phyloP scores from a whole-genome alignment of 2,113 vertebrate species.

The Echinops telfairi region DNA sequence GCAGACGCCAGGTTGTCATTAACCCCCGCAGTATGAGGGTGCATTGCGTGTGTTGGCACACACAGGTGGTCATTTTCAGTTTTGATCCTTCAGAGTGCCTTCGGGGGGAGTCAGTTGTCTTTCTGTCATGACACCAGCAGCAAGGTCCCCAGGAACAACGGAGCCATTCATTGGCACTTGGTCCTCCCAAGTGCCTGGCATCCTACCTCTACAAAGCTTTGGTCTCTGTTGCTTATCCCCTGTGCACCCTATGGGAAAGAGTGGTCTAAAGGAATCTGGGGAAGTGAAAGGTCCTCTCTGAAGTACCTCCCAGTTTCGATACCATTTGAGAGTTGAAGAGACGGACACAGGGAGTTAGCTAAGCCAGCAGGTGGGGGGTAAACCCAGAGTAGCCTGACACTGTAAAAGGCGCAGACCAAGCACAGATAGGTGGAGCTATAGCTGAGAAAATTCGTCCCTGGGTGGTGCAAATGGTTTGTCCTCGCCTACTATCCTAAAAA shows the following conservation, averaged over 20 bases:
- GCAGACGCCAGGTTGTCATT: constrained; percentile 28
- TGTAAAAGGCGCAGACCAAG: neutral
- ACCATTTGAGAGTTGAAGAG: neutral
- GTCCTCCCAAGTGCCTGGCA: neutral
- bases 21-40: neutral
- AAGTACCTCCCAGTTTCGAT: neutral
- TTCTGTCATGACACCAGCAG: neutral
- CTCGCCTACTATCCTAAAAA: neutral
- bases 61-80: neutral
- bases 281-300: neutral
- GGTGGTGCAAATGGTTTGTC: neutral
- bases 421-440: neutral
- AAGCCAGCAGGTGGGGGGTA: neutral
- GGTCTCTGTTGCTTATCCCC: too few relatives aligned
- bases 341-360: neutral
- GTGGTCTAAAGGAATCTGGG: neutral
- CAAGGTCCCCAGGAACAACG: neutral
- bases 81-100: neutral
- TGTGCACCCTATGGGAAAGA: neutral
- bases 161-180: rapidly evolving
- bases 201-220: neutral
- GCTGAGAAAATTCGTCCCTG: neutral
- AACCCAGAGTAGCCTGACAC: neutral
- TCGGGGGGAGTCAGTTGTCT: neutral
- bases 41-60: neutral